Evolutionary conservation across 2,888 invertebrate genomes (phyloP), one percentile per base, ranked within the genome.

Genomic region (Magallana nippona): DNA sequence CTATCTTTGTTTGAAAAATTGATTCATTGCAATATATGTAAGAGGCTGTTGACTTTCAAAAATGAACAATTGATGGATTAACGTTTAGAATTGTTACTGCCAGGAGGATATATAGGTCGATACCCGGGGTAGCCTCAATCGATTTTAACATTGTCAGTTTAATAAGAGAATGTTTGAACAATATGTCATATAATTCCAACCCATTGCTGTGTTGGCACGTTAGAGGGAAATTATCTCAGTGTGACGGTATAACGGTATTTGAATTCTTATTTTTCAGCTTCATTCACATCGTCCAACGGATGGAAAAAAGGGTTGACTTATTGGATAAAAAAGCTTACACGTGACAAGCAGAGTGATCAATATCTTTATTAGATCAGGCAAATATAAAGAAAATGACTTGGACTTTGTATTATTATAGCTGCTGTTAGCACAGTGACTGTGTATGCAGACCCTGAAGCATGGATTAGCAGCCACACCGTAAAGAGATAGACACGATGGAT

Each of bases 331-430:
- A 71, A 32, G 27, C 32, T 71, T 71, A 15, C 71, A 71, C 71
- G 71, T 71, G 71, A 71, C 71, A 71, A 63, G 22, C 71, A 27
- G 27, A 71, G 71, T 71, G 27, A 71, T 71, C 71, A 71, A 71
- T 71, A 71, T 71, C 71, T 71, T 71, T 71, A 71, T 71, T 71
- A 71, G 71, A 71, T 71, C 71, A 71, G 32, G 71, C 71, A 71
- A 71, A 71, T 71, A 71, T 71, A 71, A 71, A 71, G 71, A 71
- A 71, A 71, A 71, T 71, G 71, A 19, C 32, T 27, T 22, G 13
- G 71, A 71, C 71, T 22, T 71, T 15, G 22, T 27, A 32, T 22
- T 71, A 71, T 71, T 71, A 71, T 22, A 27, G 15, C 32, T 71
- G 71, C 32, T 71, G 5, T 22, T 15, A 27, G 32, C 71, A 71